Base-by-base conservation (phyloP, 2,888 invertebrate species). In the Lasioglossum leucozonium region DNA sequence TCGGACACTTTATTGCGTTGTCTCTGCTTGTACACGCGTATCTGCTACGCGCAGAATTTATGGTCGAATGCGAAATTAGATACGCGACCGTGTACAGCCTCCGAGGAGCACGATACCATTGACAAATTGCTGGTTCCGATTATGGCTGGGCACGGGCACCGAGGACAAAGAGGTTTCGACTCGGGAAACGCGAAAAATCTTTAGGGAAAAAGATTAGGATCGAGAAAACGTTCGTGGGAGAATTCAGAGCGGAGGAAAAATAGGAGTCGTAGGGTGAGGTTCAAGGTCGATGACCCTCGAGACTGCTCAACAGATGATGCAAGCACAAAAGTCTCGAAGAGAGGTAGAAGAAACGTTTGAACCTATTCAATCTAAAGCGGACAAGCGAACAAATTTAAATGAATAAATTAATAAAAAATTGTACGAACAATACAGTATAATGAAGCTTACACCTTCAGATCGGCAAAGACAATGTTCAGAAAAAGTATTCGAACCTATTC, bases 1-100 rank as follows among this genome's bases (percentile, higher is more conserved):
- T 40, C 30, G 10, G 11, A 1, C 26, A 22, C 4, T 79, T 82
- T 82, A 69, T 55, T 37, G 40, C 72, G 72, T 47, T 22, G 30
- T 37, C 37, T 34, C 37, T 18, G 65, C 65, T 6, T 8, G 65
- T 67, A 37, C 37, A 22, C 67, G 67, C 67, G 67, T 67, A 67
- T 67, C 67, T 37, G 34, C 37, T 34, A 11, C 34, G 22, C 34
- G 18, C 30, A 11, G n/a, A 37, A 72, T 72, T 72, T 72, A 72
- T 51, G 26, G 37, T 0, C 55, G 55, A 74, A 34, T 51, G 74
- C 26, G 37, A 37, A 67, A 67, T 67, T 67, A 67, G 67, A 67
- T 67, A 67, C 67, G 37, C 37, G 67, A 11, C 16, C 65, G 34
- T 65, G 65, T 65, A 34, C 67, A 22, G 37, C 18, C 18, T n/a